phyloP scores from a whole-genome alignment of 2,888 invertebrate species.

The Mechanitis messenoides region DNA sequence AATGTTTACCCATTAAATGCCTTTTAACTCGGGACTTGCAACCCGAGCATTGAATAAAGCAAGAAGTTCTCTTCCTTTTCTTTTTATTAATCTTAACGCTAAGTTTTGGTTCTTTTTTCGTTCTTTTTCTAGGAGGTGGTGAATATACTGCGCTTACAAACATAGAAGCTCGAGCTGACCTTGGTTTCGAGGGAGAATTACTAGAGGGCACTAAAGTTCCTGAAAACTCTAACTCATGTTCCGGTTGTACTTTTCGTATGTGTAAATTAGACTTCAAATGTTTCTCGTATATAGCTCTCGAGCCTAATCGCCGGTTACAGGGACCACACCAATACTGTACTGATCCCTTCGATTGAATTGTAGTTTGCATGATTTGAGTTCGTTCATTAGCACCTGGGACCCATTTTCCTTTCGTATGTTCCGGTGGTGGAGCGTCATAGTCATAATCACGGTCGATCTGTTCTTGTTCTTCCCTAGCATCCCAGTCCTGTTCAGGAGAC shows the following conservation, averaged over 20 bases:
- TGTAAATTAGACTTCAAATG: conserved; percentile 86
- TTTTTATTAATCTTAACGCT: conserved; percentile 48
- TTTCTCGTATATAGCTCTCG: conserved; percentile 83
- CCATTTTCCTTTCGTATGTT: conserved; percentile 89
- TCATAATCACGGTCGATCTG: conserved; percentile 72
- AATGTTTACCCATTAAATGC: conserved; percentile 86
- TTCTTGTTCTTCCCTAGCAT: conserved; percentile 61
- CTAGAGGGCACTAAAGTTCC: conserved; percentile 59
- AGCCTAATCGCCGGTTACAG: conserved; percentile 85
- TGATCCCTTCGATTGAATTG: conserved; percentile 67
- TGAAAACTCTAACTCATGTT: conserved; percentile 81
- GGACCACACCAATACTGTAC: conserved; percentile 88
- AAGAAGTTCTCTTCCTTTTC: conserved; percentile 75
- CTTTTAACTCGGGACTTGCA: conserved; percentile 82
- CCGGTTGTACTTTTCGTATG: conserved; percentile 79
- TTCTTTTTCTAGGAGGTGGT: conserved; percentile 43
- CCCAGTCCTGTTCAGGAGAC: conserved; percentile 76
- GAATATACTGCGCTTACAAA: conserved; percentile 52
- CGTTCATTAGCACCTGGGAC: conserved; percentile 80
- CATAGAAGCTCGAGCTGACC: conserved; percentile 54
- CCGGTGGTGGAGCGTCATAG: conserved; percentile 79
- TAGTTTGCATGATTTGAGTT: conserved; percentile 74
- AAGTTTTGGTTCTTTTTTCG: conserved; percentile 35
- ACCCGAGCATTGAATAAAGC: conserved; percentile 81
- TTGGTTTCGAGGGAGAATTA: conserved; percentile 42